These are phyloP conservation scores for Eptatretus atami DNA, from an alignment of 2,797 vertebrate species.

Conservation along the genomic window DNA sequence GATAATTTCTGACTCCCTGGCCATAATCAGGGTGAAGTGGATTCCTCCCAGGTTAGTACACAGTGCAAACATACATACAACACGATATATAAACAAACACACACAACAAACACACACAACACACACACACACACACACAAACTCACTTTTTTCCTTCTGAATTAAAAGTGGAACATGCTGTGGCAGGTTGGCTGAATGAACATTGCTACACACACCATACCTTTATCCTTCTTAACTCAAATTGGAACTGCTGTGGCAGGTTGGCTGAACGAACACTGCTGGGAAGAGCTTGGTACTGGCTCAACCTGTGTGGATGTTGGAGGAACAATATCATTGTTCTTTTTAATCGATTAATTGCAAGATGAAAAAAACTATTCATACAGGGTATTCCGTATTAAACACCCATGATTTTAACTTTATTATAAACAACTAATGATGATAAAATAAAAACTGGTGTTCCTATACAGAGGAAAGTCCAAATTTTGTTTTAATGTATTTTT, in stretches of 20 bases:
- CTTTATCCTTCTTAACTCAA: conserved; percentile 64
- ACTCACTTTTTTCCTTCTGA: no score
- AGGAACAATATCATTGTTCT: background rate
- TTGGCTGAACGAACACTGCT: conserved; percentile 72
- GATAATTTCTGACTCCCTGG: no score
- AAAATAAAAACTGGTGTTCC: background rate
- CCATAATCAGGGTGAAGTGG: no score
- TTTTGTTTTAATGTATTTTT: no score
- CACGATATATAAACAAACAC: no score
- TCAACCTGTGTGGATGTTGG: conserved; percentile 29
- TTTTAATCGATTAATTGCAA: background rate
- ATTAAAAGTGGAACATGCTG: no score
- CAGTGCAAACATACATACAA: no score
- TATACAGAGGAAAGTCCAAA: no score
- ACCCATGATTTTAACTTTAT: background rate
- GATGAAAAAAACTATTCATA: background rate
- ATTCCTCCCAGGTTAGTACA: no score
- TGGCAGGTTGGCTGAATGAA: no score
- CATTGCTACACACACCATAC: conserved; percentile 15
- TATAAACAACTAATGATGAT: conserved; percentile 1
- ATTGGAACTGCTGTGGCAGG: conserved; percentile 65
- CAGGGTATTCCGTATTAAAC: background rate
- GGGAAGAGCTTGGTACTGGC: conserved; percentile 67
- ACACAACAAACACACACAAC: no score
- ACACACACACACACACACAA: no score